Evolutionary conservation across 2,113 vertebrate species (phyloP).

Genomic region (Pterophyllum scalare): DNA sequence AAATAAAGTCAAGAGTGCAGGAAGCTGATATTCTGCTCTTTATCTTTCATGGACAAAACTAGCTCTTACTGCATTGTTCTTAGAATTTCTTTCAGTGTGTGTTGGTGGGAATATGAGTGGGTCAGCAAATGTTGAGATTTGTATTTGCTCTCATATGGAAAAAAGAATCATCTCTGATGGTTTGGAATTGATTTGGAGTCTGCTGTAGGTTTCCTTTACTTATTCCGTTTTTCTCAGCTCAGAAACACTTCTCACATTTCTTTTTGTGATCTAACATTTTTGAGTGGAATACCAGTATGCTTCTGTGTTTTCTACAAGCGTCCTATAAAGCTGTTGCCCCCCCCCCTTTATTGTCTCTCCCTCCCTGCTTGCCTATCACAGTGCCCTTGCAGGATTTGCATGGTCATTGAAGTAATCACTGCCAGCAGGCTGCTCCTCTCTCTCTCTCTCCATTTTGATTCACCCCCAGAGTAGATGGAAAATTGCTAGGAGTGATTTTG

Average conservation of each 20-base stretch:
- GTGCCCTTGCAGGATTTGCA: conserved; percentile 50
- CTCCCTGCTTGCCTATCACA: conserved; percentile 1
- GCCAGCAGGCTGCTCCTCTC: not conserved
- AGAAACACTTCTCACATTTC: not conserved
- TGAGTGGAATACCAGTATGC: not conserved
- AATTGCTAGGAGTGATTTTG: conserved; percentile 37
- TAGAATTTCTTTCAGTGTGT: not conserved
- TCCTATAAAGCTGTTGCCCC: not conserved
- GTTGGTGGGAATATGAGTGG: not conserved
- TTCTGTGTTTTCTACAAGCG: not conserved
- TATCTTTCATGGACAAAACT: not conserved
- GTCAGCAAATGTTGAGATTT: not conserved
- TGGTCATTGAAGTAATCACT: conserved; percentile 47
- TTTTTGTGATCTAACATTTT: conserved; percentile 15
- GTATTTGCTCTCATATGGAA: not conserved
- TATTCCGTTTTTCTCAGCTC: not conserved
- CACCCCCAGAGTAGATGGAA: conserved; percentile 8
- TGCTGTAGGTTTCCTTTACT: not conserved
- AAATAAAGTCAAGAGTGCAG: not conserved
- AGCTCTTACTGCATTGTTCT: not conserved
- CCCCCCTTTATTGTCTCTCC: not conserved
- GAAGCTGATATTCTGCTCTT: not conserved
- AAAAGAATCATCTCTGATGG: not conserved
- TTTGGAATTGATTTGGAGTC: not conserved
- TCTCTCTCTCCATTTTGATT: not conserved